phyloP scores from a whole-genome alignment of 2,113 vertebrate genomes.

The Odobenus rosmarus region DNA sequence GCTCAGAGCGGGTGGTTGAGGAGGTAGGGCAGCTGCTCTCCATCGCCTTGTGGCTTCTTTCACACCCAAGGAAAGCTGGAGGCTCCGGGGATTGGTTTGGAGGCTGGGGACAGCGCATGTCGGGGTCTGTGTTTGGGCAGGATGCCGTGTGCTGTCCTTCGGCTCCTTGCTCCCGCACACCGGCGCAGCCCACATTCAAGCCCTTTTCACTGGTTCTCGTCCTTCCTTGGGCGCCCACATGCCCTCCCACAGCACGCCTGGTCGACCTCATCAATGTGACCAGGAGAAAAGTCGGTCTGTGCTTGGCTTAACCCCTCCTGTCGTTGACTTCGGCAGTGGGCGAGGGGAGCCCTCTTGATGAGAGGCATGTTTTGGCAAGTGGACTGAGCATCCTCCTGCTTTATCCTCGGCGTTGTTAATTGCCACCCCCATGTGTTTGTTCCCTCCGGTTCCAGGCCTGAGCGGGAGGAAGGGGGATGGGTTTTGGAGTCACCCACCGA shows the following conservation, averaged over 20 bases:
- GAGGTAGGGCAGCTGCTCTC: neutral
- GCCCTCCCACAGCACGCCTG: neutral
- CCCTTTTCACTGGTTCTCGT: fast-evolving
- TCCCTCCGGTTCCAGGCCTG: neutral
- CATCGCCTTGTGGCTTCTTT: too few species aligned
- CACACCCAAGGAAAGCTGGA: neutral
- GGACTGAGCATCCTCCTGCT: fast-evolving
- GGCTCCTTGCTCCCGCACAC: fast-evolving
- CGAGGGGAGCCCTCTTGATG: neutral
- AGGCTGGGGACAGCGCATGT: fast-evolving
- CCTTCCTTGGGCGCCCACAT: fast-evolving
- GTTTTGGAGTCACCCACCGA: fast-evolving
- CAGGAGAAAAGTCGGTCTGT: fast-evolving
- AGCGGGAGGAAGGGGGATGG: neutral
- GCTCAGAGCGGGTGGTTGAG: fast-evolving
- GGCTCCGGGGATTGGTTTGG: neutral
- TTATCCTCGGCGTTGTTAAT: fast-evolving
- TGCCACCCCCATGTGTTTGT: fast-evolving
- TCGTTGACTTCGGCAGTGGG: neutral
- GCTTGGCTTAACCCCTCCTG: fast-evolving
- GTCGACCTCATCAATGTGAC: fast-evolving
- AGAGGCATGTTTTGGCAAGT: neutral
- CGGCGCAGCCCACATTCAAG: fast-evolving
- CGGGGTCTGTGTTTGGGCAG: neutral
- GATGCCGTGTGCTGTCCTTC: fast-evolving